Conservation (phyloP, 2,888 invertebrate species). For the Drosophila pseudotalamancana region DNA sequence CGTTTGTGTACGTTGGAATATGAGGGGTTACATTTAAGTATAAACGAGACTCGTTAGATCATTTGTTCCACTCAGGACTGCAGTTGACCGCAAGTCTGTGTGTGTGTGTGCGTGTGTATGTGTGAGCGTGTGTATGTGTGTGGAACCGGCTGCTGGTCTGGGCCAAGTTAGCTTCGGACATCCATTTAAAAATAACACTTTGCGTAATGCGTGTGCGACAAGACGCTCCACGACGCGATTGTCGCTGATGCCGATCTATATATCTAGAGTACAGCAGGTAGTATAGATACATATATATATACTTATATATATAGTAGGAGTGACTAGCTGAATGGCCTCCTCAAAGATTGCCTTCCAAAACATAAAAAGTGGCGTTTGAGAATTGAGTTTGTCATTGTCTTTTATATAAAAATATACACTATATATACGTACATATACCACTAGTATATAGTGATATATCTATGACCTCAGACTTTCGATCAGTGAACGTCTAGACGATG, state of each 20-base stretch:
- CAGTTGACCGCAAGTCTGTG: slow-evolving; percentile 33
- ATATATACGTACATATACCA: slow-evolving; percentile 5
- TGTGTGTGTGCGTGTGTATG: slow-evolving; percentile 3
- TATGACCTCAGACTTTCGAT: slow-evolving; percentile 72
- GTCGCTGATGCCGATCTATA: slow-evolving; percentile 48
- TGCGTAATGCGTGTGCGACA: slow-evolving; percentile 79
- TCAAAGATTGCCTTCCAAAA: slow-evolving; percentile 52
- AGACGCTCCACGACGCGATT: slow-evolving; percentile 42
- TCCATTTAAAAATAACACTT: slow-evolving; percentile 82
- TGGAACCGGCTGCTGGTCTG: slow-evolving; percentile 41
- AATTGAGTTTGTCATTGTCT: slow-evolving; percentile 41
- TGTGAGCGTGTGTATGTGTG: slow-evolving; percentile 9
- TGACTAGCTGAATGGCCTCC: slow-evolving; percentile 63
- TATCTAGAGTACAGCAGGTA: slow-evolving; percentile 36
- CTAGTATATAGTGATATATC: slow-evolving; percentile 41
- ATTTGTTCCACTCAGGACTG: slow-evolving; percentile 34
- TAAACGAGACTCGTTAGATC: slow-evolving; percentile 34
- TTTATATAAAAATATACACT: slow-evolving; percentile 10
- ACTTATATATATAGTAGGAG: slow-evolving; percentile 16
- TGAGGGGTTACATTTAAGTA: slow-evolving; percentile 26
- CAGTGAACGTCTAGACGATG: slow-evolving; percentile 64
- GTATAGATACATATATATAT: slow-evolving; percentile 6
- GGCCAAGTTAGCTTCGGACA: slow-evolving; percentile 74
- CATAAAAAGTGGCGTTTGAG: slow-evolving; percentile 45
- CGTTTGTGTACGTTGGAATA: slow-evolving; percentile 37